A percentile compares a stretch with the other conserved stretches of the same genome.
These are phyloP conservation scores for Nesospiza acunhae DNA, from an alignment of 2,113 vertebrate genomes.

Conservation along the genomic window DNA sequence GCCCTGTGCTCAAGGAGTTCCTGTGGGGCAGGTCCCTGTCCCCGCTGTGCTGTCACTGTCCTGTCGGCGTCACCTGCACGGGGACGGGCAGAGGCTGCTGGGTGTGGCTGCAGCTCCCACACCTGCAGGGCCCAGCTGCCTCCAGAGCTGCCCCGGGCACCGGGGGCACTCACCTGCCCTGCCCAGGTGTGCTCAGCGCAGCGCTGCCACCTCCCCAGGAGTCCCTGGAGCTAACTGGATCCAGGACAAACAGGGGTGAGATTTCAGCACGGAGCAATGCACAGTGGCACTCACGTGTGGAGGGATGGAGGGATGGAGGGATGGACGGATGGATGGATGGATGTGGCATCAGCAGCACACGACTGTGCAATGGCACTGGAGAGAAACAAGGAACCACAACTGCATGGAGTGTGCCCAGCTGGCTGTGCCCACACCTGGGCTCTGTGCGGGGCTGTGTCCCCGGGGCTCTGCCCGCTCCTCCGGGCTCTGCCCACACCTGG, in stretches of 20 bases:
- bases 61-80: background rate
- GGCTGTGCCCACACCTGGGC: no score
- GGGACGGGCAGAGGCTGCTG: background rate
- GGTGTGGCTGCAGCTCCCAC: background rate
- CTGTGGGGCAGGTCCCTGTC: background rate
- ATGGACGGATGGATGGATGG: no score
- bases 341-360: no score
- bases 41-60: background rate
- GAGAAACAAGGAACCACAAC: no score
- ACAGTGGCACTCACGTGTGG: accelerated
- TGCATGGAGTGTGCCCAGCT: no score
- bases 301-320: no score
- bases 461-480: no score
- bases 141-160: background rate
- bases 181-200: background rate
- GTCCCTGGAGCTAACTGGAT: background rate
- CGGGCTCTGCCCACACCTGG: no score
- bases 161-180: background rate
- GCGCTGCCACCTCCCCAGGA: background rate
- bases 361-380: no score
- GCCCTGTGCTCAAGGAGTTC: background rate
- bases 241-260: background rate
- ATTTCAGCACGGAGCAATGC: accelerated
- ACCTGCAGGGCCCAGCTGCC: background rate
- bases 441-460: no score